Percentiles rank a stretch among this genome's conserved stretches.
phyloP scores from a whole-genome alignment of 2,113 vertebrate species.

The Elanus axillaris region DNA sequence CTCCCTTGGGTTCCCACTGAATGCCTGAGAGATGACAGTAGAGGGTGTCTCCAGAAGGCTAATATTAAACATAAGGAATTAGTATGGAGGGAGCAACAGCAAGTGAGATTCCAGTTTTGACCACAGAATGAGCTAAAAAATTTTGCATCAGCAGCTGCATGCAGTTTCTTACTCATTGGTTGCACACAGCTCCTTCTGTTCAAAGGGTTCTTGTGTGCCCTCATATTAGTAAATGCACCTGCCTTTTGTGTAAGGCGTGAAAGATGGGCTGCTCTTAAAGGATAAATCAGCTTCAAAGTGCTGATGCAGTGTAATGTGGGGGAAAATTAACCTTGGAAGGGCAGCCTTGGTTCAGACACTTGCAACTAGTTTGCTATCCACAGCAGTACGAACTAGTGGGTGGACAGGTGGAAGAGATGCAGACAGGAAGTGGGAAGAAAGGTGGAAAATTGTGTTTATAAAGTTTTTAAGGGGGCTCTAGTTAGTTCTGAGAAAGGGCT shows the following conservation, averaged over 20 bases:
- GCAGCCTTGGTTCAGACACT: not conserved
- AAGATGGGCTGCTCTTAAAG: not conserved
- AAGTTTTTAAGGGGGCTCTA: not conserved
- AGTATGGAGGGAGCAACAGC: not conserved
- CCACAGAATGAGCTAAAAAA: not conserved
- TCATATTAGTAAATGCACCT: not conserved
- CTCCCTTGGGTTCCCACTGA: constrained; percentile 53
- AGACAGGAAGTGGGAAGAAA: not conserved
- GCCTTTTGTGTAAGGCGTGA: not conserved
- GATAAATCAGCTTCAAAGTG: not conserved
- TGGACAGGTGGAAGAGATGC: not conserved
- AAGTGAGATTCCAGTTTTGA: not conserved
- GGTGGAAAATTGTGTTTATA: not conserved
- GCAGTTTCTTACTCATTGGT: not conserved
- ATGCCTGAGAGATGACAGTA: constrained; percentile 61
- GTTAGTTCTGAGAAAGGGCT: not conserved
- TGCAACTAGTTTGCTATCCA: not conserved
- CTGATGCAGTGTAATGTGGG: not conserved
- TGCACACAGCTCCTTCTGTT: not conserved
- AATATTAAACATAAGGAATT: constrained; percentile 26
- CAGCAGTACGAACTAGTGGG: fast-evolving
- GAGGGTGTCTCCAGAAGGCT: constrained; percentile 54
- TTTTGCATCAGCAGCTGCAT: not conserved
- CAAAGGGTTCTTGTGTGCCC: not conserved
- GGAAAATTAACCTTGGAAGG: not conserved